Evolutionary conservation across 2,888 invertebrate genomes (phyloP).

Genomic region (Ectemnius continuus): DNA sequence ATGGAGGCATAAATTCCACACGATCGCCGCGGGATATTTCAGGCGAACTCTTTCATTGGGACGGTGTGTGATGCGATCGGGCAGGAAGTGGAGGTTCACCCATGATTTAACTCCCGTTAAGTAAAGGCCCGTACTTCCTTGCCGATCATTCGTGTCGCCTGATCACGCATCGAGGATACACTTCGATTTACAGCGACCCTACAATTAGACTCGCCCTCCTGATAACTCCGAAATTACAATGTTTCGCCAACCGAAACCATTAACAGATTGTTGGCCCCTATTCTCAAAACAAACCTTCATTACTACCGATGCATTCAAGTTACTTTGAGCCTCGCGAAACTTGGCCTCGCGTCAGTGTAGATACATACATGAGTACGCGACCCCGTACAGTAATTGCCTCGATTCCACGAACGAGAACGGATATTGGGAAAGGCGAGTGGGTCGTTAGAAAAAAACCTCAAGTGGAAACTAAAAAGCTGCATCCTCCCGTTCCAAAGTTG

Average conservation of each 20-base stretch:
- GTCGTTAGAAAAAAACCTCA: conserved; percentile 55
- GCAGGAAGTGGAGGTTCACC: conserved; percentile 68
- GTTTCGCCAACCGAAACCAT: not conserved
- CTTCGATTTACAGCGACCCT: conserved; percentile 37
- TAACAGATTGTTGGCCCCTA: no score
- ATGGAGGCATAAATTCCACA: no score
- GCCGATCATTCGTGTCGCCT: conserved; percentile 57
- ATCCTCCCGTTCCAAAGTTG: conserved; percentile 52
- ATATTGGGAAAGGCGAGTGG: conserved; percentile 73
- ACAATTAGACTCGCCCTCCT: conserved; percentile 38
- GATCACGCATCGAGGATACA: conserved; percentile 44
- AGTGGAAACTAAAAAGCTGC: conserved; percentile 67
- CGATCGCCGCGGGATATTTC: no score
- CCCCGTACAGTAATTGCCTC: conserved; percentile 71
- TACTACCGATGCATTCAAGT: no score
- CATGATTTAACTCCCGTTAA: conserved; percentile 69
- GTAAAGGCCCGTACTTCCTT: conserved; percentile 66
- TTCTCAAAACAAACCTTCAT: no score
- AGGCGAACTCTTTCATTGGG: no score
- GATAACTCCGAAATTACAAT: not conserved
- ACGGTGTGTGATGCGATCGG: not conserved
- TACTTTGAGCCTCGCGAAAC: no score
- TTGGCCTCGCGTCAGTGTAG: no score
- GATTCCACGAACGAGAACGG: conserved; percentile 74
- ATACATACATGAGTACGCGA: conserved; percentile 32